Conservation (phyloP, 2,888 invertebrate species). For the Mantis religiosa region DNA sequence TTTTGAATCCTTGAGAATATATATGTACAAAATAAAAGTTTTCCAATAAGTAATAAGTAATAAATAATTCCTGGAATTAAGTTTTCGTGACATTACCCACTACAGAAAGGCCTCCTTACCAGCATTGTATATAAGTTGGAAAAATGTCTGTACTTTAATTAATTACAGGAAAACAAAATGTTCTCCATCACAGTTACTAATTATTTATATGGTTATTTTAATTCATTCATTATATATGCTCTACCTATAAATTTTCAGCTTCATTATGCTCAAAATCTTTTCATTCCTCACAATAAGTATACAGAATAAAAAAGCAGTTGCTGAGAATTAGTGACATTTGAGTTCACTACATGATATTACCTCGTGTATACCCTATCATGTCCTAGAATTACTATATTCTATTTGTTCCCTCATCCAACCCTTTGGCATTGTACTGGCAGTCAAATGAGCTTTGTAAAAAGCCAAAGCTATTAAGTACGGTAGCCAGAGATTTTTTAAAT, state of each 20-base stretch:
- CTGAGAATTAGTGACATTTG: not conserved
- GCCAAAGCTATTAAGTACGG: not conserved
- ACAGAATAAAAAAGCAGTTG: not conserved
- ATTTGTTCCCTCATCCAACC: constrained; percentile 24
- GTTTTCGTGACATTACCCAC: not conserved
- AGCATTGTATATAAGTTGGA: not conserved
- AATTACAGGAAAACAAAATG: not conserved
- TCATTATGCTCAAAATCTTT: not conserved
- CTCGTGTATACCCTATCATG: not conserved
- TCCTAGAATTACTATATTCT: not conserved
- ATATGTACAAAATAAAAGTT: too few relatives aligned
- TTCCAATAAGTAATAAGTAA: too few relatives aligned
- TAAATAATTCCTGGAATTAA: too few relatives aligned
- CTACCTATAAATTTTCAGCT: not conserved
- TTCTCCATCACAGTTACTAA: not conserved
- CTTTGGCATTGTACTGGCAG: constrained; percentile 11
- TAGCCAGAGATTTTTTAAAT: not conserved
- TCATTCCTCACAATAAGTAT: not conserved
- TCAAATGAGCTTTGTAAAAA: not conserved
- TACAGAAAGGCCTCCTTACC: not conserved
- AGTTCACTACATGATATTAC: not conserved
- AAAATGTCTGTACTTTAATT: not conserved
- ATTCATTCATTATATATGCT: not conserved
- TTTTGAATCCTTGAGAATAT: not conserved
- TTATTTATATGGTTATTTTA: too few relatives aligned